Evolutionary conservation across 2,888 invertebrate species (phyloP), one percentile per base, ranked within the genome.

Genomic region (Gnatocerus cornutus): DNA sequence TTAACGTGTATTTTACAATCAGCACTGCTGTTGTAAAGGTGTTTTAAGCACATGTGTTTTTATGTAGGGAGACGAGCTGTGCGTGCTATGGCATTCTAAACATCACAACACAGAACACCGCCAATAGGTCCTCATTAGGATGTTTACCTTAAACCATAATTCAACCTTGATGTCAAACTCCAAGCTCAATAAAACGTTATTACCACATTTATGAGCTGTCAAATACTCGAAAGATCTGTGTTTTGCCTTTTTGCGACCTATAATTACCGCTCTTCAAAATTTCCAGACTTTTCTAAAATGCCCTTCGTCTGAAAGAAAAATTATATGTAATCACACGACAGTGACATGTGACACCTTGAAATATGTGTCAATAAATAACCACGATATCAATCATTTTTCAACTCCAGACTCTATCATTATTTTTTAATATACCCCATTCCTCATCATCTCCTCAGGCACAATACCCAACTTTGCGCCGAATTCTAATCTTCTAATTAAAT

Each of bases 71-170:
- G 65, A 69, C 64, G 66, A 65, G 50, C 58, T 58, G 61, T 69
- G 69, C 72, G 73, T 73, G 71, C 69, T 69, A 68, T 66, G 71
- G 71, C 70, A 73, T 74, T 75, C 75, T 74, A 76, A 76, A 75
- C 73, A 72, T 67, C 67, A 72, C 71, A 73, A 73, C 71, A 74
- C 66, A 70, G 73, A 76, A 73, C 68, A 75, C 77, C 76, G 77
- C 77, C 78, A 77, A 79, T 79, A 79, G 78, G 78, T 79, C 78
- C 79, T 79, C 80, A 80, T 80, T 80, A 80, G 80, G 78, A 79
- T 76, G 79, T 80, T 79, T 77, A 76, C 78, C 77, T 75, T 73
- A 74, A 76, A 76, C 76, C 78, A 79, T 80, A 80, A 80, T 74
- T 80, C 79, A 80, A 76, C 75, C 76, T 74, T 74, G 76, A 78